Conservation (phyloP, 2,797 vertebrate species). For the Etheostoma nigrum region DNA sequence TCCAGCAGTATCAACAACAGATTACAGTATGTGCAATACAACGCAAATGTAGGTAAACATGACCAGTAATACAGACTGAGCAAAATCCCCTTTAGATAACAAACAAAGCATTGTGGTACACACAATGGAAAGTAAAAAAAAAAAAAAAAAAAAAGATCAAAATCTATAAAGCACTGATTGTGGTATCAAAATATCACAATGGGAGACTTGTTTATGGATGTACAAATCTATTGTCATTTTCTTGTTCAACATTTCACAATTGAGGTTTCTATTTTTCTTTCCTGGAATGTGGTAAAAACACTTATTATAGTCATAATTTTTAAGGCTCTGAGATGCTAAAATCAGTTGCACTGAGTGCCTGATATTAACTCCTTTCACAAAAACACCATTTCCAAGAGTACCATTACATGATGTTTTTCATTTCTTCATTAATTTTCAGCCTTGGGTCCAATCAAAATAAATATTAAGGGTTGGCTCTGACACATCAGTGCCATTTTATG, state of each 20-base stretch:
- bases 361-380: neutral
- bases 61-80: neutral
- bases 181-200: neutral
- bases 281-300: neutral
- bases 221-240: neutral
- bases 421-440: constrained; percentile 21
- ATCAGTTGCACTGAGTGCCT: too few relatives aligned
- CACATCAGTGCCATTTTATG: constrained; percentile 15
- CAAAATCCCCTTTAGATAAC: neutral
- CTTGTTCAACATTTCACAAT: neutral
- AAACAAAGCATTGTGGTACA: neutral
- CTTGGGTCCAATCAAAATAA: constrained; percentile 5
- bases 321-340: neutral
- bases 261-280: constrained; percentile 13
- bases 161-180: neutral
- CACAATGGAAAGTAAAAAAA: neutral
- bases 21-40: neutral
- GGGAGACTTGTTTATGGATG: neutral
- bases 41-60: neutral
- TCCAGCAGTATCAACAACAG: neutral
- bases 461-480: neutral
- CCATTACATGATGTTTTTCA: neutral
- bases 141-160: neutral
- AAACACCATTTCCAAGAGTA: neutral
- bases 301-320: neutral